These are phyloP conservation scores for Drosophila lini DNA, from an alignment of 1,140 invertebrate species.

Conservation along the genomic window DNA sequence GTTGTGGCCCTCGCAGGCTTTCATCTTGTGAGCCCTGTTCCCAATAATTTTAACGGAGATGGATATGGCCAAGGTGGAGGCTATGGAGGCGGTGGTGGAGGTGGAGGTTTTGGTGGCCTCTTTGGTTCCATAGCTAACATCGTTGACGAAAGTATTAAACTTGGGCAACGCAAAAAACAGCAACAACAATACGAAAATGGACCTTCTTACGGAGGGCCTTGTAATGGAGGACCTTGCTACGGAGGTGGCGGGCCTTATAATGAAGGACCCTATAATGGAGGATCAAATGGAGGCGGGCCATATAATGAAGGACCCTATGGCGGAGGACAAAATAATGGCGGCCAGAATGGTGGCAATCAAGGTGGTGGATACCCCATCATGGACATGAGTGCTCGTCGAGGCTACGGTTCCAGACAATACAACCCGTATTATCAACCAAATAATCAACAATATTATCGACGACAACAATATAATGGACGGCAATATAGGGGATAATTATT, in stretches of 20 bases:
- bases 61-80: neutral
- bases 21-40: neutral
- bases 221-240: neutral
- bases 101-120: conserved; percentile 1
- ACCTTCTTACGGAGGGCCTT: neutral
- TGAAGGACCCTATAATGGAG: neutral
- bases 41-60: neutral
- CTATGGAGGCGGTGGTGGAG: neutral
- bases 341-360: neutral
- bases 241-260: neutral
- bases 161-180: conserved; percentile 3
- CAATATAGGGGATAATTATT: neutral
- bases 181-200: neutral
- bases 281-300: neutral
- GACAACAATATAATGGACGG: neutral
- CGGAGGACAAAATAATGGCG: neutral
- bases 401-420: neutral
- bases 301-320: neutral
- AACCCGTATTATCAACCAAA: neutral
- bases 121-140: conserved; percentile 8
- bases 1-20: neutral
- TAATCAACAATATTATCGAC: neutral
- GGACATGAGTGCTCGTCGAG: conserved; percentile 2
- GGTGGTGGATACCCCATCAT: conserved; percentile 7
- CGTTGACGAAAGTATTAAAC: conserved; percentile 8